Base-by-base conservation (phyloP, 2,888 invertebrate genomes). In the Steinernema hermaphroditum region DNA sequence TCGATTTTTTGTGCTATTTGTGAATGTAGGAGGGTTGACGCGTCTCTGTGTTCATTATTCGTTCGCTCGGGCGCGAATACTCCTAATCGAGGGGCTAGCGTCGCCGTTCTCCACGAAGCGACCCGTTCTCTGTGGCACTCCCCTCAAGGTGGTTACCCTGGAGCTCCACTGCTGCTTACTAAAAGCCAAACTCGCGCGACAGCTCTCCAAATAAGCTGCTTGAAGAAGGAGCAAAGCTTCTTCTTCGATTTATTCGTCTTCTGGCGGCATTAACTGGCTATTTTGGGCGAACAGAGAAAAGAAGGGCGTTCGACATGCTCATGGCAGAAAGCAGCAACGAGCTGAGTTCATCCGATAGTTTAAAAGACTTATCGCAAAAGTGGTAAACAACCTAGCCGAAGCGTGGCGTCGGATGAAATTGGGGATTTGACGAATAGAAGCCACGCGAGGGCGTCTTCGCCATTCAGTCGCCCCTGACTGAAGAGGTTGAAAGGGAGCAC, bases 1-100 rank as follows among this genome's bases (percentile, higher is more conserved):
- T 62, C 27, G 62, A 62, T 62, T 27, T 62, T 62, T 62, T 62
- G 62, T 62, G 62, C 12, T 62, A 62, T 62, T 29, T 62, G 27
- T 62, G 62, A 22, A 62, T 62, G 62, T 62, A 62, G 62, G 62
- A 62, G 62, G 32, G 62, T 50, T 50, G 50, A 22, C 62, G 62
- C 62, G 22, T 27, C 32, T 29, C 54, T 9, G 50, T 50, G 50
- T 50, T 62, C 62, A 62, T 62, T 62, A 62, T 62, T 62, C 62
- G 62, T 62, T 62, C 34, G 29, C 14, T 16, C 62, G 2, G 62
- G 62, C 62, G 62, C 54, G 54, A 54, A 54, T 54, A 27, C 62
- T 24, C 62, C 32, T 32, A 62, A 62, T 62, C 62, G 62, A 32
- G 62, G 32, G 27, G 62, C 62, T 32, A 24, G 22, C 19, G 24